phyloP scores from a whole-genome alignment of 2,113 vertebrate species.

The Phalacrocorax brasilianus region DNA sequence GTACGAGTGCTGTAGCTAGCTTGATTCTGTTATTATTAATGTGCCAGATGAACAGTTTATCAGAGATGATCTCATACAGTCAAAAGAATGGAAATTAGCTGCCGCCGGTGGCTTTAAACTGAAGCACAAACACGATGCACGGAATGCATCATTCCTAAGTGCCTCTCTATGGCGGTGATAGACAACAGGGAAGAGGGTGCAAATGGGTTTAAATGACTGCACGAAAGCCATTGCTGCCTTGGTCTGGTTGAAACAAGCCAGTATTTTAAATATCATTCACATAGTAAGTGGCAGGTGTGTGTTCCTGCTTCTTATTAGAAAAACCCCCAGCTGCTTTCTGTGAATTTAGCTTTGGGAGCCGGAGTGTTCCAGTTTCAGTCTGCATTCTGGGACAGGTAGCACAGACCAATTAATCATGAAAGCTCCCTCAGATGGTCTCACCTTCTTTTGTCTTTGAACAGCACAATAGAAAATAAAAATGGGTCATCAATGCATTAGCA shows the following conservation, averaged over 20 bases:
- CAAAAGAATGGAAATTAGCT: background rate
- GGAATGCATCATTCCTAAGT: background rate
- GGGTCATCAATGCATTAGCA: conserved; percentile 51
- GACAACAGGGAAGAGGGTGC: background rate
- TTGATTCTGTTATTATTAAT: background rate
- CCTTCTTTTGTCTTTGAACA: conserved; percentile 77
- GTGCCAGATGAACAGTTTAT: background rate
- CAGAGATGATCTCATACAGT: background rate
- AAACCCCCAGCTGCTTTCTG: conserved; percentile 10
- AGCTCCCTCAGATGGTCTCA: conserved; percentile 56
- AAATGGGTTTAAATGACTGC: background rate
- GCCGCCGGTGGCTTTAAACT: background rate
- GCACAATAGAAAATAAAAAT: conserved; percentile 32
- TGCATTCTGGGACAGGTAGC: conserved; percentile 60
- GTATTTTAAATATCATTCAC: background rate
- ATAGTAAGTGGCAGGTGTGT: background rate
- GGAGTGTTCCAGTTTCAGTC: conserved; percentile 43
- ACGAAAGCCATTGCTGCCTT: background rate
- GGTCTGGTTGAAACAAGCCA: background rate
- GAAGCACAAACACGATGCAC: accelerated
- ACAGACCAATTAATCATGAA: conserved; percentile 70
- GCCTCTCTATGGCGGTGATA: background rate
- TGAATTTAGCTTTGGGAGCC: conserved; percentile 43
- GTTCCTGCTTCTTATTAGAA: background rate
- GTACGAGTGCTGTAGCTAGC: background rate